Percentiles rank a stretch among this genome's conserved stretches.
Conservation (phyloP, 2,113 vertebrate genomes). For the Gopherus evgoodei region DNA sequence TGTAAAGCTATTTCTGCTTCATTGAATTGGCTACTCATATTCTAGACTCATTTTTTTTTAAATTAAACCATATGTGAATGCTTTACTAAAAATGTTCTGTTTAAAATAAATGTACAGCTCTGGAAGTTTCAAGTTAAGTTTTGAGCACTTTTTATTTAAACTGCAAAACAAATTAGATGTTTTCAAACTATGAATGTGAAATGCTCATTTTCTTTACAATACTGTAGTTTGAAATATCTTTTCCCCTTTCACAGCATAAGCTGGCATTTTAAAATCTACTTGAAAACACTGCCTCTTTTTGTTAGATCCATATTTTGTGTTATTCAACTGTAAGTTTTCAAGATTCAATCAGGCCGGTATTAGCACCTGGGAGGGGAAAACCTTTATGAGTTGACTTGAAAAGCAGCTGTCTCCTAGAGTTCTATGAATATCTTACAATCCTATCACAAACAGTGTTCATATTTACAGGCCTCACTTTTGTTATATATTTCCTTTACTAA, state of each 20-base stretch:
- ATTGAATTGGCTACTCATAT: background rate
- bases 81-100: background rate
- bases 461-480: background rate
- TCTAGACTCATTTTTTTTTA: background rate
- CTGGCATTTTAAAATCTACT: background rate
- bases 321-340: background rate
- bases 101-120: background rate
- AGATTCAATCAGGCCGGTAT: background rate
- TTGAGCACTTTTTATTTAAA: background rate
- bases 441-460: background rate
- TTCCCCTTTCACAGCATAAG: background rate
- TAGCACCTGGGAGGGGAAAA: background rate
- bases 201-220: background rate
- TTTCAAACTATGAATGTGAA: background rate
- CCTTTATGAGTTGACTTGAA: background rate
- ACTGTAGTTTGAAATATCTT: background rate
- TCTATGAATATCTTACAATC: background rate
- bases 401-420: accelerated
- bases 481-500: background rate
- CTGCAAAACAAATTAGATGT: background rate
- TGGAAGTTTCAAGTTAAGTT: background rate
- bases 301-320: background rate
- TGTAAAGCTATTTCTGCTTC: background rate
- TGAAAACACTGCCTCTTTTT: background rate
- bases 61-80: background rate